Conservation (phyloP, 2,113 vertebrate genomes). For the Lasiurus borealis region DNA sequence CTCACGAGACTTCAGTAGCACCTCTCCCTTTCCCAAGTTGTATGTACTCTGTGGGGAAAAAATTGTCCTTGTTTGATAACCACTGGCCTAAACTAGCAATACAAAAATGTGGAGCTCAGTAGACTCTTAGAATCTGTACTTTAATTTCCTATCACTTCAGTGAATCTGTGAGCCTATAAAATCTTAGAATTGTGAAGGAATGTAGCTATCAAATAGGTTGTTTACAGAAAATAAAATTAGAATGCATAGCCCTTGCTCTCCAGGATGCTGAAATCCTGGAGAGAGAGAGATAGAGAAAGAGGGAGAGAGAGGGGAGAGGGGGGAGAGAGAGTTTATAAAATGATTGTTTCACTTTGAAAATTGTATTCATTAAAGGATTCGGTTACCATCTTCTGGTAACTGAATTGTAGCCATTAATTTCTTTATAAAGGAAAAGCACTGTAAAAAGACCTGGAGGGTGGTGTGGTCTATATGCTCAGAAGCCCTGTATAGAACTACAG, state of each 20-base stretch:
- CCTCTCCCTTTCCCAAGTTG: rapidly evolving
- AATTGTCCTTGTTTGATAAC: neutral
- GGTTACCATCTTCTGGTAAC: neutral
- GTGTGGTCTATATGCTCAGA: neutral
- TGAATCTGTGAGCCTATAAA: neutral
- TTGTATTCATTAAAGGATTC: neutral
- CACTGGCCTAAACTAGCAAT: neutral
- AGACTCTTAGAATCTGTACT: neutral
- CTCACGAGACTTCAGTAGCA: neutral
- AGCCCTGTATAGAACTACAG: neutral
- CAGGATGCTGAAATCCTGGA: neutral
- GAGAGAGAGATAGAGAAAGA: too few species aligned
- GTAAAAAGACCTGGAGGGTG: neutral
- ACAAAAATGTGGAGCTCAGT: neutral
- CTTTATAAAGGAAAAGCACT: neutral
- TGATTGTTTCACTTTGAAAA: neutral
- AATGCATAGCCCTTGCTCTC: neutral
- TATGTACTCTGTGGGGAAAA: neutral
- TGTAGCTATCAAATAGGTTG: neutral
- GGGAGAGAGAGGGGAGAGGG: too few species aligned
- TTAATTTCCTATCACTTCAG: neutral
- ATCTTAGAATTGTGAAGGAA: neutral
- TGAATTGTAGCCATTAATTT: neutral
- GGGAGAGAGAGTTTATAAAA: neutral
- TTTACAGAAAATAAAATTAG: neutral